Base-by-base conservation (phyloP, 37 sponge, comb jelly and placozoan genomes). In the Ephydatia muelleri region DNA sequence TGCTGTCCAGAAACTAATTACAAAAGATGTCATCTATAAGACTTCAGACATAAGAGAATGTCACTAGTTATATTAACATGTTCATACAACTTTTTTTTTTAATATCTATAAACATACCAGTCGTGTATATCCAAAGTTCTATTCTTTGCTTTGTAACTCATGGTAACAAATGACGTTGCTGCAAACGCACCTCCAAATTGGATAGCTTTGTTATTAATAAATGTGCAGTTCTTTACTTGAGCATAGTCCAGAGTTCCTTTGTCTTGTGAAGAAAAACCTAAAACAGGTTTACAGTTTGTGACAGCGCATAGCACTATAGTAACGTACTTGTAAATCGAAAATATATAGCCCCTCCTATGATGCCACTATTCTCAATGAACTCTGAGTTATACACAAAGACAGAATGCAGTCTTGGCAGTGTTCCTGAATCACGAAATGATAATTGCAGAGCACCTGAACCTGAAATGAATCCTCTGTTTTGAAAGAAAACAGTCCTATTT, bases 391-490 rank as follows among this genome's bases (percentile, higher is more conserved):
- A 48, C 0, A 81, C 49, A 1, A 47, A 22, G 21, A 76, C 68
- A 1, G 64, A 37, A 66, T 67, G 64, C 16, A 67, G 27, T 35
- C 27, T 67, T 29, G 25, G 5, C 3, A 66, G 67, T 29, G 28
- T 16, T 67, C 80, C 80, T 48, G 36, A 37, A 66, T 21, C n/a
- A 30, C 29, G 67, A 23, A 80, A 80, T 26, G 23, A 67, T 25
- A 80, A 34, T 3, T 65, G 33, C 5, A 80, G 67, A 25, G 67
- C 80, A 65, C 85, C 85, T 43, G 70, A 77, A 27, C 85, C 85
- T 14, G 43, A 71, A 49, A 28, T 33, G 14, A n/a, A n/a, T 31
- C 65, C 49, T 36, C 27, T n/a, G 38, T 85, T 85, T 6, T 77
- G 32, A 27, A 69, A 25, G 29, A 85, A 85, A 34, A 36, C 37